These are phyloP conservation scores for Dione vanillae DNA, from an alignment of 2,888 invertebrate species.

Conservation along the genomic window DNA sequence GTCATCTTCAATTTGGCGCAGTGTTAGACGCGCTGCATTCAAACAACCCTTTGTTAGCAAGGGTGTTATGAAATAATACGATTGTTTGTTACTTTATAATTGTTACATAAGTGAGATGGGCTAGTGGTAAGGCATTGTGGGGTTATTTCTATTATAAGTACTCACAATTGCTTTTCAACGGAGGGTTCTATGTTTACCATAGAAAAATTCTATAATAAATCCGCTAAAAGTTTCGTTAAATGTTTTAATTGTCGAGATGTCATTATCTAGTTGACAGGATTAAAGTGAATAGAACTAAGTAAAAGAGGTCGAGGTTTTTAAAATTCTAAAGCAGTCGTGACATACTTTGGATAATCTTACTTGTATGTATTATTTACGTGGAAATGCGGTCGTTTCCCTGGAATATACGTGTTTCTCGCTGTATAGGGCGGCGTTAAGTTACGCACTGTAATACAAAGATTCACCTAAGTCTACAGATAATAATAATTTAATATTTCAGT, in stretches of 20 bases:
- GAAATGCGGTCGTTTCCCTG: too few relatives aligned
- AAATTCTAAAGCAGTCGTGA: neutral
- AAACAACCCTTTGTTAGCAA: conserved; percentile 31
- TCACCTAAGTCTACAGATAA: too few relatives aligned
- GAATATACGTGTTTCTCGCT: too few relatives aligned
- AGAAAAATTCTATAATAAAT: conserved; percentile 11
- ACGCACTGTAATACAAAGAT: too few relatives aligned
- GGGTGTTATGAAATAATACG: conserved; percentile 27
- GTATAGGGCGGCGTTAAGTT: too few relatives aligned
- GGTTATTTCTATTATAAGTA: conserved; percentile 16
- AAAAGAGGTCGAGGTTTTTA: neutral
- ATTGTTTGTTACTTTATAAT: conserved; percentile 21
- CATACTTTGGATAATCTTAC: too few relatives aligned
- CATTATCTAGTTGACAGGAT: neutral
- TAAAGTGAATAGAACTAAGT: neutral
- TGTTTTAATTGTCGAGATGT: neutral
- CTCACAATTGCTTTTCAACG: conserved; percentile 9
- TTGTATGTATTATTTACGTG: too few relatives aligned
- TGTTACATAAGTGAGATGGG: conserved; percentile 25
- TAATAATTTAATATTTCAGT: too few relatives aligned
- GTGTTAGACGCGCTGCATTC: conserved; percentile 34
- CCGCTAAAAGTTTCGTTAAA: neutral
- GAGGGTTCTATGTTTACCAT: neutral
- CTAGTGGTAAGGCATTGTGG: conserved; percentile 22
- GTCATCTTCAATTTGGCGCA: conserved; percentile 34